Evolutionary conservation across 2,797 vertebrate species (phyloP), one percentile per base, ranked within the genome.

Genomic region (Sebastes trivittatus): DNA sequence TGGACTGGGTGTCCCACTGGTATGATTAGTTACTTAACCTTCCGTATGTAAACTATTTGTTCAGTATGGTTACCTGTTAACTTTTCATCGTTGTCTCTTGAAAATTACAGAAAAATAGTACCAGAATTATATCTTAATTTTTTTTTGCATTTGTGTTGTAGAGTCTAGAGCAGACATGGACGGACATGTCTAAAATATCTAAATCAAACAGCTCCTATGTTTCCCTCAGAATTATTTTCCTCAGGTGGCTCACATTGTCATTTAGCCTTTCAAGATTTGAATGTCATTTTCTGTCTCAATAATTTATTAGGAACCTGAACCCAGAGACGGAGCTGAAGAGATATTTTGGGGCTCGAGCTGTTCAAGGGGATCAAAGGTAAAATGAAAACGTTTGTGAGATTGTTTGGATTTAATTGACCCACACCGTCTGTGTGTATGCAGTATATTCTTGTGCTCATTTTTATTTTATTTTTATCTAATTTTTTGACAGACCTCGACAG

Each of bases 311-410:
- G 87, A 98, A 99, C 94, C 92, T 99, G 90, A 99, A 99, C 92
- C 96, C 98, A 76, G 98, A 99, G 87, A 99, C 97, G 0, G 98
- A 99, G 89, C 92, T 99, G 88, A 99, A 99, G 91, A 97, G 97
- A 90, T 99, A 98, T 86, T 99, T 99, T 55, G 98, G 98, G 36
- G 97, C 97, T 76, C 97, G 98, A 11, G 98, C 98, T 4, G 96
- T 99, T 83, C 94, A 99, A 2, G 98, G 98, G 8, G 97, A 99
- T 78, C 98, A 98, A 88, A 98, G 98, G 98, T 98, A 87, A 92
- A 94, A 67, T 2, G 4, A 32, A 62, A 7, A 5, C 3, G 11
- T 42, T 18, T 75, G 6, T 49, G 3, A 34, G 5, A n/a, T 36
- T 36, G 11, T 59, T 63, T 42, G 1, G 4, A 32, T 72, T 54